Evolutionary conservation across 2,797 vertebrate species (phyloP).

Genomic region (Mormyrus hasselquistii): DNA sequence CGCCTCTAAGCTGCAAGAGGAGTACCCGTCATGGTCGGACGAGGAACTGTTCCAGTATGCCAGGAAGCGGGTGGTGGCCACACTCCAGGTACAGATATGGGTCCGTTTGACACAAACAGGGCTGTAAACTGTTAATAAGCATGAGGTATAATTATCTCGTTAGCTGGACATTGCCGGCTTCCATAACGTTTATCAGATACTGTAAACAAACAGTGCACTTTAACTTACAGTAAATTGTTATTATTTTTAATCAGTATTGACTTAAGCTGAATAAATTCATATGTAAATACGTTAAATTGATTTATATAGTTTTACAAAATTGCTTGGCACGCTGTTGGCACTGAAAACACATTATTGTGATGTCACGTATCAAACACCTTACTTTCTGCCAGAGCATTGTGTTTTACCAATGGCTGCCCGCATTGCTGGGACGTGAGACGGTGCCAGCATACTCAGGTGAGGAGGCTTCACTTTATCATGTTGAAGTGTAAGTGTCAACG

Average conservation of each 20-base stretch:
- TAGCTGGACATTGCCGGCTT: background rate
- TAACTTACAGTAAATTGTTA: background rate
- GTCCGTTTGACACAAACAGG: background rate
- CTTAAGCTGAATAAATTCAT: background rate
- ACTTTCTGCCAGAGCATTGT: constrained; percentile 69
- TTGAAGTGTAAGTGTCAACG: background rate
- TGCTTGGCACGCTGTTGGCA: background rate
- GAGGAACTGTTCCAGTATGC: constrained; percentile 88
- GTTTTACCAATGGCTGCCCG: constrained; percentile 88
- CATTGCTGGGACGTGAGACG: constrained; percentile 46
- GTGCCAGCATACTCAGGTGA: constrained; percentile 73
- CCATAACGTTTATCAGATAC: background rate
- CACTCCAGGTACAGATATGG: constrained; percentile 79
- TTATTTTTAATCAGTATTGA: background rate
- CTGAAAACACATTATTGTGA: background rate
- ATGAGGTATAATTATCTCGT: background rate
- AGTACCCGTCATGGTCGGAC: constrained; percentile 75
- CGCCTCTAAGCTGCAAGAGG: constrained; percentile 57
- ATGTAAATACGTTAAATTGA: background rate
- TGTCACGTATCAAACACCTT: background rate
- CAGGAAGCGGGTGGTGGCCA: constrained; percentile 82
- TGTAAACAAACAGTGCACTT: background rate
- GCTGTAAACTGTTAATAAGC: background rate
- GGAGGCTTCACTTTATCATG: constrained; percentile 16
- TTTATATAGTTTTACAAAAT: background rate